Percentiles rank a stretch among this genome's conserved stretches.
Conservation (phyloP, 2,797 vertebrate genomes). For the Orientallactaga sibirica region DNA sequence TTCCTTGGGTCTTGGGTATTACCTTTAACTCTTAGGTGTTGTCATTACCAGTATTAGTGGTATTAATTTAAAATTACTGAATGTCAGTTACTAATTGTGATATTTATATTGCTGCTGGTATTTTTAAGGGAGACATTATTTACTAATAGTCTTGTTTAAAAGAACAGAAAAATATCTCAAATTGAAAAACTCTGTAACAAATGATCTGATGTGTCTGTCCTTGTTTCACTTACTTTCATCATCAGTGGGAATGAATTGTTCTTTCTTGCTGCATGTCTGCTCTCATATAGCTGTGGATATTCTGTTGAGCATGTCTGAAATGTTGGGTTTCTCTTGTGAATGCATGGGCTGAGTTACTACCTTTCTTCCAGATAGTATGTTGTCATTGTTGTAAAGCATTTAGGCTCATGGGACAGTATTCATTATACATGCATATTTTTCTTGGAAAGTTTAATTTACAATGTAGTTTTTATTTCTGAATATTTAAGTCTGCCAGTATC, state of each 20-base stretch:
- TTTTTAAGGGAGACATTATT: background rate
- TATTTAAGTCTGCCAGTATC: slow-evolving; percentile 73
- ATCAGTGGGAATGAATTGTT: background rate
- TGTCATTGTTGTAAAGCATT: slow-evolving; percentile 70
- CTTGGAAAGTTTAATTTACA: slow-evolving; percentile 77
- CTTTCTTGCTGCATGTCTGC: background rate
- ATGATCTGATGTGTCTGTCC: background rate
- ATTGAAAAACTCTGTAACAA: background rate
- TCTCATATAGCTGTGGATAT: background rate
- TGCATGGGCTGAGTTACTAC: background rate
- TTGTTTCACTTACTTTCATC: background rate
- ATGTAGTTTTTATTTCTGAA: slow-evolving; percentile 54
- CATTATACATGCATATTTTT: slow-evolving; percentile 80
- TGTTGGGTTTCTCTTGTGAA: background rate
- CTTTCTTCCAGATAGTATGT: background rate
- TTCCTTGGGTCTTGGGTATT: background rate
- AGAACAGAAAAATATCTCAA: background rate
- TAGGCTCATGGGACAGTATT: slow-evolving; percentile 62
- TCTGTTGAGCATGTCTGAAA: slow-evolving; percentile 15
- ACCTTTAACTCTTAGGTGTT: background rate
- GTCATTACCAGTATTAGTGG: background rate
- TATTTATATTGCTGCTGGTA: background rate
- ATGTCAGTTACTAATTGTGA: background rate
- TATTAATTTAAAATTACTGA: background rate
- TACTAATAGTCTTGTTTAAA: background rate